Percentiles rank a stretch among this genome's conserved stretches.
These are phyloP conservation scores for Malacoctenus gilli DNA, from an alignment of 2,797 vertebrate species.

Conservation along the genomic window DNA sequence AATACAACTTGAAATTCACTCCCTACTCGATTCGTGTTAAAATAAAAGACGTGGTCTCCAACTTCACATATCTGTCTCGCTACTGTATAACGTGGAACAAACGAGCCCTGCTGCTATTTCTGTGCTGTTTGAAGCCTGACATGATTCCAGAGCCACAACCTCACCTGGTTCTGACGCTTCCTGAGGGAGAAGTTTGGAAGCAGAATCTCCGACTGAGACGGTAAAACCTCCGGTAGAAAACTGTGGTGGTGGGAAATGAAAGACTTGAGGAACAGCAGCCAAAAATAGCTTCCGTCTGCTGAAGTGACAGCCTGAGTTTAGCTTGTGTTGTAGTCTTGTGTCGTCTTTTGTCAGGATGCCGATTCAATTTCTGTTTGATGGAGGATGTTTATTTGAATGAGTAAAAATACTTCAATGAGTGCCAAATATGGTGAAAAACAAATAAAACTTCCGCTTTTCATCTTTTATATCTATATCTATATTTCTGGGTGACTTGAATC, in stretches of 20 bases:
- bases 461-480: neutral
- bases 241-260: no score
- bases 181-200: neutral
- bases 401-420: conserved; percentile 47
- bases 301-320: neutral
- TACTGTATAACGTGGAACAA: no score
- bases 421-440: conserved; percentile 11
- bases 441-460: conserved; percentile 31
- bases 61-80: no score
- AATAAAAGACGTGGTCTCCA: neutral
- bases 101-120: neutral
- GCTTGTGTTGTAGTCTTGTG: conserved; percentile 1
- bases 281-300: no score
- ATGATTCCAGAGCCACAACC: conserved; percentile 1
- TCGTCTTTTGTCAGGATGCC: conserved; percentile 32
- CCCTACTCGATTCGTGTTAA: neutral
- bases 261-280: neutral
- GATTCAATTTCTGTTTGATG: conserved; percentile 21
- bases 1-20: no score
- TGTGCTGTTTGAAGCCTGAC: neutral
- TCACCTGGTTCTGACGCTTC: conserved; percentile 1
- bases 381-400: conserved; percentile 54
- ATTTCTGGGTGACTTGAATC: no score
- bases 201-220: neutral
- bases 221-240: no score